Evolutionary conservation across 2,888 invertebrate genomes (phyloP), one percentile per base, ranked within the genome.

Genomic region (Lepidochrysops patricia): DNA sequence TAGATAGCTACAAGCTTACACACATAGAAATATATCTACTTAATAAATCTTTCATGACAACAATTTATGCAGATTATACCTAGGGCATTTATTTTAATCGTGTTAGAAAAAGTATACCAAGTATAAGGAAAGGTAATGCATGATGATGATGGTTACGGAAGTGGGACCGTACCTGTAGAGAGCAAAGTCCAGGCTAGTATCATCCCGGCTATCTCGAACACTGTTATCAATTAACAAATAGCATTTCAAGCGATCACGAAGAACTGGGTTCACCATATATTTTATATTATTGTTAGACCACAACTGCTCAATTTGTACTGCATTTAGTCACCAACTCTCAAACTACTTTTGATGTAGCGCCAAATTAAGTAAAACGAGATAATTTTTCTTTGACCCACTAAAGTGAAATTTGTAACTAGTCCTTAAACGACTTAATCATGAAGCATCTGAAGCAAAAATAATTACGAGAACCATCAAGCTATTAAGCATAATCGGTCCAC

Each of bases 201-300:
- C 52, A 52, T 15, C 26, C 13, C 52, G 25, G 50, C 27, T 52
- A 52, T 52, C 52, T 27, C 7, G 15, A 27, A 27, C 27, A 27
- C 27, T 26, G 52, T 52, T 52, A 54, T 54, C 54, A 54, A 19
- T 54, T 54, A 54, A 52, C 52, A 52, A 52, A 52, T 29, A 52
- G 27, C 27, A 29, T 19, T 54, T 9, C 15, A 54, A 54, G 29
- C 19, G 29, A 54, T 54, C 54, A 54, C 54, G 54, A 29, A 13
- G 27, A 29, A 26, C 2, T 54, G 32, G 54, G 12, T 9, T 12
- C 12, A 19, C 54, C 54, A 54, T 29, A 32, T n/a, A n/a, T n/a
- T n/a, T n/a, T n/a, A n/a, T n/a, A n/a, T n/a, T n/a, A n/a, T n/a
- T n/a, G n/a, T n/a, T n/a, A n/a, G n/a, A n/a, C n/a, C n/a, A n/a